Conservation (phyloP, 2,797 vertebrate species). For the Calcarius lapponicus region DNA sequence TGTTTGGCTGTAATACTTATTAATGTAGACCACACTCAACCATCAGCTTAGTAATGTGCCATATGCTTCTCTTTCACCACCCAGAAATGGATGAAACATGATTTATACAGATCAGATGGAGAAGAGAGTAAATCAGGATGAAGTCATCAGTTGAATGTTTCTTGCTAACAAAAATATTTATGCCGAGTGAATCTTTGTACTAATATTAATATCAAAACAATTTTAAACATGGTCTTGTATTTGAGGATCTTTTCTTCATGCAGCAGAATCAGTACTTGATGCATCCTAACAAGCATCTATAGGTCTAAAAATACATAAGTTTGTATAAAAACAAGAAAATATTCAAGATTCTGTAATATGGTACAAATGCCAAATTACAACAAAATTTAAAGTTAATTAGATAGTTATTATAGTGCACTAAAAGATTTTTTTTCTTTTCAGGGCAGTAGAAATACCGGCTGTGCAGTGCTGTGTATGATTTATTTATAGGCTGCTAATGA, state of each 20-base stretch:
- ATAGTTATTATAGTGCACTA: slow-evolving; percentile 36
- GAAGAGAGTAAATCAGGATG: background rate
- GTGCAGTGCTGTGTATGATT: slow-evolving; percentile 70
- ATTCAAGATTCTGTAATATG: slow-evolving; percentile 42
- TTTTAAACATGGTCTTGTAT: slow-evolving; percentile 13
- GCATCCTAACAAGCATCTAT: background rate
- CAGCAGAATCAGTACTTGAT: slow-evolving; percentile 1
- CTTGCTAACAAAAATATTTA: background rate
- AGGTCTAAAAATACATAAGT: background rate
- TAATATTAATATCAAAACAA: slow-evolving; percentile 27
- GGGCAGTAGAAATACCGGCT: slow-evolving; percentile 43
- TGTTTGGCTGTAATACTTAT: background rate
- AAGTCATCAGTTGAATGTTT: background rate
- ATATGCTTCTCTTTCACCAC: background rate
- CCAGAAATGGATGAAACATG: background rate
- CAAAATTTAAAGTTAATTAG: slow-evolving; percentile 73
- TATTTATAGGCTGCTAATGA: slow-evolving; percentile 81
- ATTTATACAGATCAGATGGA: background rate
- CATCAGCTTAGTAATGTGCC: background rate
- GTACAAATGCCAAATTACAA: slow-evolving; percentile 26
- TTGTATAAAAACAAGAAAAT: slow-evolving; percentile 6
- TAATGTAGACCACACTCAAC: background rate
- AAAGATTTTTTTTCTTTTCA: slow-evolving; percentile 58
- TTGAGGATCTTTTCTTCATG: background rate
- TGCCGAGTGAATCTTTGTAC: background rate